Evolutionary conservation across 2,888 invertebrate genomes (phyloP), one percentile per base, ranked within the genome.

Genomic region (Boloria selene): DNA sequence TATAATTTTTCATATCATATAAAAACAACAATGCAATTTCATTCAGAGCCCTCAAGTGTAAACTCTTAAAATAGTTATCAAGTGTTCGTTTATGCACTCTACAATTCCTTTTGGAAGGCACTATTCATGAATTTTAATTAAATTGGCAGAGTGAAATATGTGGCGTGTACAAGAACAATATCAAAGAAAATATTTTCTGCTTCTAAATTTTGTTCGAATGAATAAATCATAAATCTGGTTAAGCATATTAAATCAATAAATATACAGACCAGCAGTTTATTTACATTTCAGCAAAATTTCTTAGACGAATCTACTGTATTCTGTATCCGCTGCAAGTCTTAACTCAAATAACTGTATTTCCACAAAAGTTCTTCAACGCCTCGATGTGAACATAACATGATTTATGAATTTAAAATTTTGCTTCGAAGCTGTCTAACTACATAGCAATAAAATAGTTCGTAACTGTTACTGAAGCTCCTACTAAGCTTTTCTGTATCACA

Each of bases 271-370:
- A 49, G 10, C 49, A 59, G 26, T 38, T 59, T 59, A 31, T 59
- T 49, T 14, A 31, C 31, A 38, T 38, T 38, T 38, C 31, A 38
- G 7, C 31, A 26, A 31, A 65, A 63, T 65, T 65, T 68, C 68
- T 65, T 63, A 56, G 55, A 62, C 58, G 59, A 67, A 61, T 61
- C 64, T 47, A 60, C 70, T 58, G 67, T 65, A 64, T 61, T 67
- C 67, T 64, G 65, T 72, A 66, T 68, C 65, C 63, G 60, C 59
- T 61, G 60, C 67, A 61, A 72, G 69, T 72, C 67, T 65, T 68
- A 72, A 72, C 72, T 72, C 70, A 70, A 67, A 69, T 72, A 72
- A 70, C 71, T 70, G 61, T 70, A 60, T 72, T 71, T 67, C 67
- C 68, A 67, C 70, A 68, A 72, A 73, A 72, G 69, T 73, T 71